Evolutionary conservation across 2,888 invertebrate species (phyloP).

Genomic region (Tethea ocularis): DNA sequence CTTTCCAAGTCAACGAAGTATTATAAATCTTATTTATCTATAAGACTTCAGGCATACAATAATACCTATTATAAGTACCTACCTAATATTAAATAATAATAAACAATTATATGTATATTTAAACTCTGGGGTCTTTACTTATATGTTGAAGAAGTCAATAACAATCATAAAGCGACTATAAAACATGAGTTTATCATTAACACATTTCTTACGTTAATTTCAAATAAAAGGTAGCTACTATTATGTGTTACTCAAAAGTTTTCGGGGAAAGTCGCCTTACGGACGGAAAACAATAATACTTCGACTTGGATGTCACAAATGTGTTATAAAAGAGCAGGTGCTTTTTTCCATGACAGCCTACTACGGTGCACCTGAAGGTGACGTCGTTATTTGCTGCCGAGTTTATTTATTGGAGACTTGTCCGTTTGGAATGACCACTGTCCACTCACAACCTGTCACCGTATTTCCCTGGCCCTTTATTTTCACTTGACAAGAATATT

Average conservation of each 20-base stretch:
- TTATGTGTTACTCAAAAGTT: neutral
- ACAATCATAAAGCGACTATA: conserved; percentile 26
- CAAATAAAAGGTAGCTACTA: conserved; percentile 14
- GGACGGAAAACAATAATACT: conserved; percentile 55
- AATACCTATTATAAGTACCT: conserved; percentile 19
- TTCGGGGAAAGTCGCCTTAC: conserved; percentile 14
- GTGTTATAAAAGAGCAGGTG: conserved; percentile 65
- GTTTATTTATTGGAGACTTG: conserved; percentile 79
- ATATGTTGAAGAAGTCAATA: neutral
- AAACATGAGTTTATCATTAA: conserved; percentile 27
- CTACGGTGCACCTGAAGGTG: conserved; percentile 63
- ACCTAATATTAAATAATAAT: too few relatives aligned
- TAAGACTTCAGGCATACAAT: conserved; percentile 45
- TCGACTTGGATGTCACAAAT: conserved; percentile 60
- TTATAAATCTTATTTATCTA: conserved; percentile 43
- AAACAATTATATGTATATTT: too few relatives aligned
- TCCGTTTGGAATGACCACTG: conserved; percentile 75
- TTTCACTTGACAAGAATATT: conserved; percentile 83
- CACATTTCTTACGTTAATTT: conserved; percentile 13
- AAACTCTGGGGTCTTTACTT: too few relatives aligned
- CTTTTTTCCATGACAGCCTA: conserved; percentile 56
- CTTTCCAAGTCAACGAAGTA: conserved; percentile 35
- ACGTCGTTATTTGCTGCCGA: conserved; percentile 68
- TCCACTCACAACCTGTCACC: conserved; percentile 80
- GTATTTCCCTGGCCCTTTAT: conserved; percentile 80